Base-by-base conservation (phyloP, 64 coral and sea anemone genomes). In the Orbicella faveolata region DNA sequence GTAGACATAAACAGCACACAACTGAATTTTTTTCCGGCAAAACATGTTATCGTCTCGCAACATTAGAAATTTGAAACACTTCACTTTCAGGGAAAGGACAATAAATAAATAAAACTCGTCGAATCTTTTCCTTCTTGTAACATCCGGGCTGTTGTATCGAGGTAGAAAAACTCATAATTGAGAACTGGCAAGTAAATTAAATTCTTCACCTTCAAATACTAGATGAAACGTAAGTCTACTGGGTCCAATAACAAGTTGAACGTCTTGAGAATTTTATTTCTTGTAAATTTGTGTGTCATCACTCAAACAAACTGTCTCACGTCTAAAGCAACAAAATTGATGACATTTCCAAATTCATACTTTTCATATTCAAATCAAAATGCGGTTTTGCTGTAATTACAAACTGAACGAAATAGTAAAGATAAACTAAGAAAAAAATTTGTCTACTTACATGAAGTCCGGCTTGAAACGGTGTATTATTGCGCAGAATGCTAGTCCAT, bases 381-480 rank as follows among this genome's bases (percentile, higher is more conserved):
- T 20, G 34, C 54, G 54, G 54, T 87, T 54, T 25, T 52, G 74
- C 36, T 73, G 19, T 34, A 34, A 20, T 30, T 23, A 72, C 37
- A 25, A n/a, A 51, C 17, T 14, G 36, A 17, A 48, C 16, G 44
- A 35, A 75, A 10, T 17, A 61, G 16, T 63, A 39, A 25, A 34
- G 21, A 0, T 34, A 52, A 9, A 39, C 51, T 69, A n/a, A 44
- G 36, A 57, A 34, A 26, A 30, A 20, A 16, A 76, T 11, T 30
- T 67, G 64, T 19, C 6, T 70, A 26, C 21, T 94, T 89, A 89
- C 92, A 94, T 94, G 14, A 84, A 37, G 39, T 94, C 92, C 18
- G 92, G 92, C 34, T 88, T 94, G 80, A 85, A 94, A 36, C 59
- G 79, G 76, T 94, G 92, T 63, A 94, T 85, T 67, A 94, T 94